Conservation (phyloP, 2,888 invertebrate genomes). For the Drosophila paramelanica region DNA sequence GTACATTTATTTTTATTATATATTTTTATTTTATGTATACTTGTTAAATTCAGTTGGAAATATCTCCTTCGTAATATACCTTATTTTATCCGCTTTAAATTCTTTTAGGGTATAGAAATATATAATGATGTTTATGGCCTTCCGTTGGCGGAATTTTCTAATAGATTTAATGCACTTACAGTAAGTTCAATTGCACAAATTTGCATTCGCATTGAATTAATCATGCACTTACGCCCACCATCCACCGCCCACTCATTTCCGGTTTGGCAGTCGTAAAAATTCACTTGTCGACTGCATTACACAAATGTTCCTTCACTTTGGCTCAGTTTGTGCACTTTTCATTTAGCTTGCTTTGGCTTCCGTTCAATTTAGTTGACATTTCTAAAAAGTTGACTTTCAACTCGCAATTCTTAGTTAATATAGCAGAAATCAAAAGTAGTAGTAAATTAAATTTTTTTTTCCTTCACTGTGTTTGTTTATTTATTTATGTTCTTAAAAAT, state of each 20-base stretch:
- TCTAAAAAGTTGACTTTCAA: slow-evolving; percentile 13
- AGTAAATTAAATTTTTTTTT: slow-evolving; percentile 45
- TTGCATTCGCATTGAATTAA: slow-evolving; percentile 46
- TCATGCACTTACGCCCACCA: slow-evolving; percentile 18
- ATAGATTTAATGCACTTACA: slow-evolving; percentile 48
- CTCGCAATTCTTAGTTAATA: slow-evolving; percentile 40
- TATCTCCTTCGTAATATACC: background rate
- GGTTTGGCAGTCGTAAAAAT: slow-evolving; percentile 16
- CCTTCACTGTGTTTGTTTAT: too few species aligned
- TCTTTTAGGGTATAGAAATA: background rate
- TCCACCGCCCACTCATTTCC: slow-evolving; percentile 38
- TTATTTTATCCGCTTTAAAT: background rate
- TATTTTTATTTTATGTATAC: too few species aligned
- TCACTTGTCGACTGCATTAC: slow-evolving; percentile 52
- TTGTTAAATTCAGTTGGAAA: too few species aligned
- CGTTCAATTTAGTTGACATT: slow-evolving; percentile 40
- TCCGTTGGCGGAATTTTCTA: slow-evolving; percentile 30
- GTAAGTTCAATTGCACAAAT: slow-evolving; percentile 36
- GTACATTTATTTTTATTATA: too few species aligned
- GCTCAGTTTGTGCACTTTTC: slow-evolving; percentile 12
- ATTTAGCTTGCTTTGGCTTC: slow-evolving; percentile 44
- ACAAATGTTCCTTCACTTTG: slow-evolving; percentile 21
- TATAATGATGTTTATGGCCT: slow-evolving; percentile 45
- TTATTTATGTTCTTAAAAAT: slow-evolving; percentile 7
- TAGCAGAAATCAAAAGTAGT: slow-evolving; percentile 51